Base-by-base conservation (phyloP, 2,888 invertebrate genomes). In the Drepanosiphum platanoidis region DNA sequence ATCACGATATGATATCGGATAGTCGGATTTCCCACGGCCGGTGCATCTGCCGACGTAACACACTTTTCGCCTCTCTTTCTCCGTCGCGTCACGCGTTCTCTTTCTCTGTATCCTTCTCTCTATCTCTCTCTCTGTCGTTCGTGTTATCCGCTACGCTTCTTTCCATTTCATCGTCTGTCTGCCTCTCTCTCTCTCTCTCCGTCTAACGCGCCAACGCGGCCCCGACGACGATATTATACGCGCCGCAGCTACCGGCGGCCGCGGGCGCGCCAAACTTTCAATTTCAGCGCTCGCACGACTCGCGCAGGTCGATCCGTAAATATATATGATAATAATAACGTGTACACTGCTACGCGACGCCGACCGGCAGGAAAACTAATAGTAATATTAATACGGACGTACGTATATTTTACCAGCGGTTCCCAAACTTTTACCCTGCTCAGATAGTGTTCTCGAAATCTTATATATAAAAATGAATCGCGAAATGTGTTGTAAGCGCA, bases 1-100 rank as follows among this genome's bases (percentile, higher is more conserved):
- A 81, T 81, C 70, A 70, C 80, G 80, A 81, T 70, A 81, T n/a
- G 68, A 81, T 81, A 81, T 81, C 52, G 70, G 68, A 81, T n/a
- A n/a, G 42, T 81, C 68, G 80, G 68, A 81, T 81, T 81, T 81
- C 68, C 80, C 80, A 81, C 80, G 64, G 66, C 64, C 66, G 71
- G 39, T 22, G 70, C 80, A 81, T 81, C 70, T 70, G 79, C 79
- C 46, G 32, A 58, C 68, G 52, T 58, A 70, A 58, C 52, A 81
- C 80, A 81, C 70, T 81, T 81, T 80, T 81, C 39, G 68, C 79
- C 46, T 39, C 61, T 77, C 34, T 58, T 15, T 75, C 75, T 58
- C 52, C 32, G 52, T 9, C 61, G 9, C 61, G 27, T 61, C 61
- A 61, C 61, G 61, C 58, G 58, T 42, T 42, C 42, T 42, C 18